Evolutionary conservation across 2,888 invertebrate species (phyloP).

Genomic region (Drosophila phalerata): DNA sequence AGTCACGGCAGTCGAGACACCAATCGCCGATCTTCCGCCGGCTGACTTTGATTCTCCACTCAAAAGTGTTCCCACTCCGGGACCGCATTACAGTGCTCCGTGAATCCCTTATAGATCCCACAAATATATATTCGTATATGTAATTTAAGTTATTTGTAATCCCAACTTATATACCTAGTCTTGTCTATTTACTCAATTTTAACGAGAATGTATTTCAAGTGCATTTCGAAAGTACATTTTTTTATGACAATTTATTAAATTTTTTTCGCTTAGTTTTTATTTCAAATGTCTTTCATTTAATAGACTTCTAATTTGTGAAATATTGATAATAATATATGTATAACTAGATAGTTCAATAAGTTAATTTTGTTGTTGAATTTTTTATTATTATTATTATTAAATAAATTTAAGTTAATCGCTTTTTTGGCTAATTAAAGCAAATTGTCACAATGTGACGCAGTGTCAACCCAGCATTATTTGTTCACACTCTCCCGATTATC

Average conservation of each 20-base stretch:
- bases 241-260: not conserved
- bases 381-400: no score
- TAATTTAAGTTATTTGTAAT: constrained; percentile 72
- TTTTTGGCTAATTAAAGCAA: no score
- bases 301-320: not conserved
- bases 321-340: not conserved
- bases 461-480: no score
- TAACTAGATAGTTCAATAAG: no score
- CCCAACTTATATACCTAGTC: not conserved
- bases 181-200: constrained; percentile 1
- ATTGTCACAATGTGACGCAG: no score
- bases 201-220: not conserved
- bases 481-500: no score
- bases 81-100: constrained; percentile 87
- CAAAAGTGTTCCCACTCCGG: constrained; percentile 94
- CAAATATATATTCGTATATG: not conserved
- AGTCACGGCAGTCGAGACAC: constrained; percentile 87
- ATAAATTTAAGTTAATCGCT: no score
- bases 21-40: constrained; percentile 88
- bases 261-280: not conserved
- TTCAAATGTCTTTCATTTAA: not conserved
- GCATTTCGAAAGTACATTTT: not conserved
- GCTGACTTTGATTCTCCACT: constrained; percentile 93
- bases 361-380: no score
- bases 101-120: constrained; percentile 29